These are phyloP conservation scores for Ceratoteleas bidentatus DNA, from an alignment of 1,140 invertebrate genomes.

Conservation along the genomic window DNA sequence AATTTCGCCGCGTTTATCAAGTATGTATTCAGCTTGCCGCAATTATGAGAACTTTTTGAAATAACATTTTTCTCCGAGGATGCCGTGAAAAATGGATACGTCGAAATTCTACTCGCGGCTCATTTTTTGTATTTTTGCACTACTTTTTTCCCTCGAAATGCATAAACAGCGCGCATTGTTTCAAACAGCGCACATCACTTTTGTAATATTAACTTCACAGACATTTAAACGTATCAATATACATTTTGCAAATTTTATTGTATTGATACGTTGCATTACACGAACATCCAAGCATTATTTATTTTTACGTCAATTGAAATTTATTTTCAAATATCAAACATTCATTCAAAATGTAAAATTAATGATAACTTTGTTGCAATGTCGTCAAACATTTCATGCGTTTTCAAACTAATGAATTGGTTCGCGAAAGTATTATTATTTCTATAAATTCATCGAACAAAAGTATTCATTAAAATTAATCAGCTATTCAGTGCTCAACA, in stretches of 20 bases:
- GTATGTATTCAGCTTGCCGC: slow-evolving; percentile 49
- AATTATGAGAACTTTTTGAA: slow-evolving; percentile 53
- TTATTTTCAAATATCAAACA: slow-evolving; percentile 60
- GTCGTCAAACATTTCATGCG: slow-evolving; percentile 38
- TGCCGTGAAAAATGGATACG: slow-evolving; percentile 34
- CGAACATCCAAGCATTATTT: slow-evolving; percentile 47
- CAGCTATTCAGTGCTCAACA: slow-evolving; percentile 7
- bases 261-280: slow-evolving; percentile 53
- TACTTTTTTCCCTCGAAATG: slow-evolving; percentile 36
- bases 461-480: slow-evolving; percentile 26
- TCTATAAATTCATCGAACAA: slow-evolving; percentile 24
- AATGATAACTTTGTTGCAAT: slow-evolving; percentile 53
- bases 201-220: slow-evolving; percentile 58
- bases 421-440: slow-evolving; percentile 30
- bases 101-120: slow-evolving; percentile 30
- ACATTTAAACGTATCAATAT: slow-evolving; percentile 54
- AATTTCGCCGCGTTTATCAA: slow-evolving; percentile 50
- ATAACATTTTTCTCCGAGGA: slow-evolving; percentile 43
- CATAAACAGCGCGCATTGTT: slow-evolving; percentile 51
- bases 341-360: slow-evolving; percentile 57
- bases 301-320: slow-evolving; percentile 60
- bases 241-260: slow-evolving; percentile 54
- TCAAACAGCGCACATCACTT: slow-evolving; percentile 37
- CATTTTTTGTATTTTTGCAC: slow-evolving; percentile 42
- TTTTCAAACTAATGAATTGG: slow-evolving; percentile 41